Conservation (phyloP, 2,797 vertebrate species). For the Macroramphosus scolopax region DNA sequence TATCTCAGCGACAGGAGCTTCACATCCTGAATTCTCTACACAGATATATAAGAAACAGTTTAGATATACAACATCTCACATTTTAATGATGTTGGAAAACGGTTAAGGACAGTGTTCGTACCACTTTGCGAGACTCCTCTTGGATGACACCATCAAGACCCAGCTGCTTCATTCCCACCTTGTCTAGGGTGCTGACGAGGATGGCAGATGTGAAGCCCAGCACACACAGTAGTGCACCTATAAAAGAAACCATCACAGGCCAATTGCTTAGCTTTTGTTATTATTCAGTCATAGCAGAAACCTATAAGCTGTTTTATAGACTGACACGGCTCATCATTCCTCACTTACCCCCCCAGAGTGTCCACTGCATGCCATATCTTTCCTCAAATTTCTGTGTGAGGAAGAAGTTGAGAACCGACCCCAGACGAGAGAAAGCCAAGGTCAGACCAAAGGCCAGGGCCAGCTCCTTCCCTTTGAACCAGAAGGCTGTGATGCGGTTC, state of each 20-base stretch:
- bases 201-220: conserved; percentile 79
- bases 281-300: no score
- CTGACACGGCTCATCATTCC: not conserved
- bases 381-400: conserved; percentile 82
- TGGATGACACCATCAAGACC: conserved; percentile 81
- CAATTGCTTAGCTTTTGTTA: no score
- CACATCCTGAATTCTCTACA: conserved; percentile 80
- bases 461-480: conserved; percentile 86
- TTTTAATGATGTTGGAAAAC: no score
- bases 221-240: conserved; percentile 80
- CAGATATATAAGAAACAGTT: conserved; percentile 42
- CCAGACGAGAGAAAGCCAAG: conserved; percentile 80
- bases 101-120: conserved; percentile 24
- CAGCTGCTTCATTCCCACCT: conserved; percentile 81
- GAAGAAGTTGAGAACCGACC: conserved; percentile 86
- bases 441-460: conserved; percentile 82
- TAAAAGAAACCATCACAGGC: no score
- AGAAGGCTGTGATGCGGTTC: conserved; percentile 84
- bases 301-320: no score
- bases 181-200: conserved; percentile 78
- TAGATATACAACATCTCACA: no score
- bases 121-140: conserved; percentile 83
- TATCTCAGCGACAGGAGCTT: conserved; percentile 74
- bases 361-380: conserved; percentile 84
- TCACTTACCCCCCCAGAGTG: conserved; percentile 80